Evolutionary conservation across 2,113 vertebrate species (phyloP).

Genomic region (Mesoclemmys tuberculata): DNA sequence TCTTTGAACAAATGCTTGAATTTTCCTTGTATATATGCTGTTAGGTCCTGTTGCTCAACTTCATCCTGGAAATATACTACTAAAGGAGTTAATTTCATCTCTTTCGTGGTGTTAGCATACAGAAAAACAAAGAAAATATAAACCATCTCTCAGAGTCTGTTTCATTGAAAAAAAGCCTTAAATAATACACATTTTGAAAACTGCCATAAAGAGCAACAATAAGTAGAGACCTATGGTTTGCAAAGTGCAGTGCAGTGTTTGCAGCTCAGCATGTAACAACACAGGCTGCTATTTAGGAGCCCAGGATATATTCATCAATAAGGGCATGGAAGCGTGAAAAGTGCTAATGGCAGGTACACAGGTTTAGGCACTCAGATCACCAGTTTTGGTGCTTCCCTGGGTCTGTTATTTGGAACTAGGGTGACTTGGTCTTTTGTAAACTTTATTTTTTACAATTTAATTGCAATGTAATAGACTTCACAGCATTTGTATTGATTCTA

Average conservation of each 20-base stretch:
- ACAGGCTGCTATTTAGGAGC: conserved; percentile 6
- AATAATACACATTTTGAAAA: conserved; percentile 61
- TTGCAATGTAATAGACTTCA: not conserved
- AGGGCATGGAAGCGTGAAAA: conserved; percentile 40
- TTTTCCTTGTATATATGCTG: conserved; percentile 27
- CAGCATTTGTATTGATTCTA: conserved; percentile 10
- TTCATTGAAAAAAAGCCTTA: conserved; percentile 30
- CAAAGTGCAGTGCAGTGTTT: not conserved
- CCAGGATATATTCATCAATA: not conserved
- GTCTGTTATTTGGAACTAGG: not conserved
- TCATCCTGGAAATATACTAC: conserved; percentile 28
- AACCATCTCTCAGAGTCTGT: conserved; percentile 61
- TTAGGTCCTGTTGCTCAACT: not conserved
- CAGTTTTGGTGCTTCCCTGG: not conserved
- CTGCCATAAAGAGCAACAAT: conserved; percentile 50
- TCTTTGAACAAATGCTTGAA: not conserved
- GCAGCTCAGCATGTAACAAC: not conserved
- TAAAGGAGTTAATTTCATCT: conserved; percentile 36
- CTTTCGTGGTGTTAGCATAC: conserved; percentile 28
- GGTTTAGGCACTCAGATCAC: not conserved
- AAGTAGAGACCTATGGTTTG: not conserved
- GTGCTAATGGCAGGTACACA: conserved; percentile 8
- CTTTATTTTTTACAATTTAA: conserved; percentile 12
- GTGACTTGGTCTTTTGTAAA: not conserved
- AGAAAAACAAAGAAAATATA: conserved; percentile 53